Evolutionary conservation across 2,888 invertebrate species (phyloP).

Genomic region (Nipponacmea schrenckii): DNA sequence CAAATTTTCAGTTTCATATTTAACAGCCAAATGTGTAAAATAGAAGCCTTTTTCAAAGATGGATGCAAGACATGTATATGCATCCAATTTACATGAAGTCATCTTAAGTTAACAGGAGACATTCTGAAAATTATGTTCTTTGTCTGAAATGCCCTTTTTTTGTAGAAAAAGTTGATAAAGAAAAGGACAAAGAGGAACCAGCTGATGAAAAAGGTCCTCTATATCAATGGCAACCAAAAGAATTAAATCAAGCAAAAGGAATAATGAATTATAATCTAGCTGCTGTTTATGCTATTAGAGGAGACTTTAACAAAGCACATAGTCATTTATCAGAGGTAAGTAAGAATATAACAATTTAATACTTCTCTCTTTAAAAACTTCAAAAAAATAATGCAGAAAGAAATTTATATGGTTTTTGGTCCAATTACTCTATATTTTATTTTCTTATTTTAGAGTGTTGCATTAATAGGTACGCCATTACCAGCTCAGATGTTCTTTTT

Average conservation of each 20-base stretch:
- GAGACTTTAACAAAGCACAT: constrained; percentile 77
- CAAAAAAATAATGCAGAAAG: background rate
- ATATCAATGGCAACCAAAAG: constrained; percentile 74
- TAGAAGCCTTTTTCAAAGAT: too few species aligned
- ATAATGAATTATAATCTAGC: constrained; percentile 83
- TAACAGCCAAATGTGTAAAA: too few species aligned
- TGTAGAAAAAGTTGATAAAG: constrained; percentile 46
- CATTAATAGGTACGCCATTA: constrained; percentile 55
- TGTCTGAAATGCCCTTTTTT: constrained; percentile 20
- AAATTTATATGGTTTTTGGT: too few species aligned
- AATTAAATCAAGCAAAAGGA: constrained; percentile 76
- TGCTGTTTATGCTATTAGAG: constrained; percentile 79
- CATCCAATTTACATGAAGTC: too few species aligned
- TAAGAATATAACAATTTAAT: background rate
- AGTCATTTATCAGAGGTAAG: constrained; percentile 56
- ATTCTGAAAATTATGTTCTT: background rate
- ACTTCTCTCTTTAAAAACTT: background rate
- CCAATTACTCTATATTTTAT: background rate
- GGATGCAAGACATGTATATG: too few species aligned
- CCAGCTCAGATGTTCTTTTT: constrained; percentile 66
- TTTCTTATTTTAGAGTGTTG: constrained; percentile 55
- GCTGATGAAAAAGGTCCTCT: constrained; percentile 39
- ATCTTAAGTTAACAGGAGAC: background rate
- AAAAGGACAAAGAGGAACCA: constrained; percentile 32
- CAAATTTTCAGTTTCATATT: too few species aligned